Evolutionary conservation across 2,888 invertebrate genomes (phyloP), one percentile per base, ranked within the genome.

Genomic region (Hipparchia sbordonii): DNA sequence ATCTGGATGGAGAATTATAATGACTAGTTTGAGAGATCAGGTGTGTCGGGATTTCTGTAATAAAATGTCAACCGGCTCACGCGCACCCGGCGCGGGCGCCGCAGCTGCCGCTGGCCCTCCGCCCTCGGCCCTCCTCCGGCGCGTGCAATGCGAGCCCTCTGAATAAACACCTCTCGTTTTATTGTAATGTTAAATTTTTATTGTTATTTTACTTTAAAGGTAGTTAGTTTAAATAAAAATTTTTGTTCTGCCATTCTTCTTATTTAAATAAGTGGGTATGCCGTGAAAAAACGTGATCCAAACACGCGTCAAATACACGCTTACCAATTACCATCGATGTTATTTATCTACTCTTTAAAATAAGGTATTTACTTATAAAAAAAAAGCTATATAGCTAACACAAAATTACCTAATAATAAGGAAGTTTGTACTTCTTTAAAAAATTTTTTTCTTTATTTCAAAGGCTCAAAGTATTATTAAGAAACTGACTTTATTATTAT

Each of bases 1-100:
- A 72, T 72, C 69, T 70, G 71, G 62, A 66, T 69, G 67, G 72
- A 62, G 68, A 71, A 68, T 75, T 74, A 87, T 77, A 91, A 91
- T 90, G 87, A 88, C 85, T 87, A 86, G 89, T 88, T 86, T 85
- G 75, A 78, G 82, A 86, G 88, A 90, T 92, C 92, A 92, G 92
- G 93, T 92, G 91, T 88, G 92, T 85, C 82, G 84, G 87, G 91
- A 91, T 92, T 93, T 91, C 86, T 89, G 72, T 87, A 78, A 85
- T 87, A 88, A 82, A 89, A 90, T 91, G 90, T 91, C 91, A 89
- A 89, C 87, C 84, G 88, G 87, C 82, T 86, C 79, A 82, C 78
- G 84, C 83, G 88, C 93, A 92, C 89, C 92, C 92, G 84, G 83
- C 80, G 62, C 76, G n/a, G n/a, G n/a, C 33, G 82, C 89, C 86